These are phyloP conservation scores for Centropus unirufus DNA, from an alignment of 2,113 vertebrate species.

Conservation along the genomic window DNA sequence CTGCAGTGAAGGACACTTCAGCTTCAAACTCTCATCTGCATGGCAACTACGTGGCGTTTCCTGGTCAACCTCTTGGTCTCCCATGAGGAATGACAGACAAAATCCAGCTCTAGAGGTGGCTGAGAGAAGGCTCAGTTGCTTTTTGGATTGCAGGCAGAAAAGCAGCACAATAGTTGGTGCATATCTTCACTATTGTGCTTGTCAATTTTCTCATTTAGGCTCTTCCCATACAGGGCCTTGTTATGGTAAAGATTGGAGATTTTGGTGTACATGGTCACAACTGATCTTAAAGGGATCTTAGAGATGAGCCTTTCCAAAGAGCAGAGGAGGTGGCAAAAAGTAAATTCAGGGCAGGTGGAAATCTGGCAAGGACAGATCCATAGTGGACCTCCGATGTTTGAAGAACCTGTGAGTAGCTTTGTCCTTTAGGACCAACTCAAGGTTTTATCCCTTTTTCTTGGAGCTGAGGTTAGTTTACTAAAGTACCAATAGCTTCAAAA, in stretches of 20 bases:
- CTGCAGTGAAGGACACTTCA: slow-evolving; percentile 38
- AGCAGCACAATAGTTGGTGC: not conserved
- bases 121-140: not conserved
- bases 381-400: not conserved
- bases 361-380: not conserved
- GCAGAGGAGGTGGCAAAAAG: not conserved
- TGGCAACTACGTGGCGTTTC: not conserved
- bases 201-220: not conserved
- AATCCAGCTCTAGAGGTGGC: not conserved
- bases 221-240: not conserved
- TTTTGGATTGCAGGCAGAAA: not conserved
- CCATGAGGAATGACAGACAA: not conserved
- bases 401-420: not conserved
- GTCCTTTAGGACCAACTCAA: not conserved
- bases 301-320: not conserved
- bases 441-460: not conserved
- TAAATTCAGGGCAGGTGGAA: not conserved
- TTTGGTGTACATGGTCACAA: not conserved
- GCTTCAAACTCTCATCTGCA: slow-evolving; percentile 2
- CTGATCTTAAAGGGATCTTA: not conserved
- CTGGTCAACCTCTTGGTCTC: not conserved
- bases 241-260: not conserved
- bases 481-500: not conserved
- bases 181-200: fast-evolving
- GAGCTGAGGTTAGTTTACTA: not conserved